Evolutionary conservation across 2,888 invertebrate species (phyloP).

Genomic region (Polylopha cassiicola): DNA sequence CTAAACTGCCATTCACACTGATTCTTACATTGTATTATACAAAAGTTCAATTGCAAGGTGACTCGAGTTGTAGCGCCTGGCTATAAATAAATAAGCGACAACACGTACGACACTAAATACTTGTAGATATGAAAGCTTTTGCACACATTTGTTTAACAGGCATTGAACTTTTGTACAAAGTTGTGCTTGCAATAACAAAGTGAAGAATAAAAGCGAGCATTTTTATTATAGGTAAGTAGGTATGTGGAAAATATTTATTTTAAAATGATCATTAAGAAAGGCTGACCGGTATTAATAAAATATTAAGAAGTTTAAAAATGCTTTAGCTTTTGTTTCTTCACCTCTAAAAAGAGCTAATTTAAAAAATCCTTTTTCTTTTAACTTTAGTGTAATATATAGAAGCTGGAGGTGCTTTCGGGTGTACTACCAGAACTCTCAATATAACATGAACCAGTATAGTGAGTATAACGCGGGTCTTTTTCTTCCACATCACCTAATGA

Average conservation of each 20-base stretch:
- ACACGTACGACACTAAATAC: too few species aligned
- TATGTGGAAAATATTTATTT: too few species aligned
- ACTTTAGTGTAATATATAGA: slow-evolving; percentile 55
- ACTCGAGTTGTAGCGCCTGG: slow-evolving; percentile 1
- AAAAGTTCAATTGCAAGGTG: slow-evolving; percentile 54
- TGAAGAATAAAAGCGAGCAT: slow-evolving; percentile 31
- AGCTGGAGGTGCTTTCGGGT: slow-evolving; percentile 46
- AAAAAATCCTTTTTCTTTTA: slow-evolving; percentile 48
- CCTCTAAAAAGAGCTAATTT: slow-evolving; percentile 28
- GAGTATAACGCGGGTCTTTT: slow-evolving; percentile 50
- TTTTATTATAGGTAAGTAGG: not conserved
- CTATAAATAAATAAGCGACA: too few species aligned
- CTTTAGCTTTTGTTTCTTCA: slow-evolving; percentile 30
- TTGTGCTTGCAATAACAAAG: slow-evolving; percentile 43
- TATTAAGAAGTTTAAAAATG: not conserved
- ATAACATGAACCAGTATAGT: slow-evolving; percentile 58
- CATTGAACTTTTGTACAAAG: slow-evolving; percentile 70
- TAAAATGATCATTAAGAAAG: too few species aligned
- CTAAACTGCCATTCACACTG: slow-evolving; percentile 49
- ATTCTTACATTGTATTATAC: slow-evolving; percentile 35
- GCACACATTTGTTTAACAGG: slow-evolving; percentile 32
- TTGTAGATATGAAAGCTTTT: too few species aligned
- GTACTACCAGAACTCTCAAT: slow-evolving; percentile 41
- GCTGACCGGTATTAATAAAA: too few species aligned
- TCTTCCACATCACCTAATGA: slow-evolving; percentile 11